Conservation (phyloP, 2,888 invertebrate genomes). For the Belgica antarctica region DNA sequence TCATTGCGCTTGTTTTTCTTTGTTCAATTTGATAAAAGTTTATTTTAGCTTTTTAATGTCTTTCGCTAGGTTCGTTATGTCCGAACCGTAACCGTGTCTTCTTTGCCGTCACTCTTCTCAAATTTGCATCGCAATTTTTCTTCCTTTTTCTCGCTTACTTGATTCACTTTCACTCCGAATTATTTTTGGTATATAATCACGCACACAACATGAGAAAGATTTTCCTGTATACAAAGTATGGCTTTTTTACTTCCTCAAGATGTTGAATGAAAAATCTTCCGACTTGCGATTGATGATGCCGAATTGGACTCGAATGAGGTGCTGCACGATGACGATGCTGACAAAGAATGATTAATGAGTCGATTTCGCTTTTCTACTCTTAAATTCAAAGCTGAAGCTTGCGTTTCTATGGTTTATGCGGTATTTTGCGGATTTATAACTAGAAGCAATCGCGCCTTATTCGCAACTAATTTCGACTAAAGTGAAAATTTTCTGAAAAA, state of each 20-base stretch:
- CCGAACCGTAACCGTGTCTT: too few species aligned
- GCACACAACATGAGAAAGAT: conserved; percentile 37
- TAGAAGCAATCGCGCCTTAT: conserved; percentile 43
- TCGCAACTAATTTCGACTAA: conserved; percentile 40
- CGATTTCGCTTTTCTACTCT: neutral
- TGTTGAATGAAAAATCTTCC: neutral
- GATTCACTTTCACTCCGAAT: conserved; percentile 35
- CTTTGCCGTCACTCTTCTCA: conserved; percentile 19
- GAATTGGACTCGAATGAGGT: neutral
- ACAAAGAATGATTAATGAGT: conserved; percentile 3
- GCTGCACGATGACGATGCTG: too few species aligned
- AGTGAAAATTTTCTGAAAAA: conserved; percentile 30
- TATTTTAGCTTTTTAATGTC: conserved; percentile 11
- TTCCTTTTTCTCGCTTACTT: neutral
- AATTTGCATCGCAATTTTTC: conserved; percentile 38
- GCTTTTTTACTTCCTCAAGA: neutral
- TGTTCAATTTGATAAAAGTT: neutral
- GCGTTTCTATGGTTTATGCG: conserved; percentile 1
- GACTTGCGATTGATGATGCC: too few species aligned
- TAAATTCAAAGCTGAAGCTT: neutral
- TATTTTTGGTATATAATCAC: conserved; percentile 37
- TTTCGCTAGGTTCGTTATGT: too few species aligned
- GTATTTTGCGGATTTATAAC: conserved; percentile 38
- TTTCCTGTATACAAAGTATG: conserved; percentile 13
- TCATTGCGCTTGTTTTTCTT: conserved; percentile 37